Percentiles rank a stretch among this genome's conserved stretches.
phyloP scores from a whole-genome alignment of 2,888 invertebrate species.

The Tetranychus piercei region DNA sequence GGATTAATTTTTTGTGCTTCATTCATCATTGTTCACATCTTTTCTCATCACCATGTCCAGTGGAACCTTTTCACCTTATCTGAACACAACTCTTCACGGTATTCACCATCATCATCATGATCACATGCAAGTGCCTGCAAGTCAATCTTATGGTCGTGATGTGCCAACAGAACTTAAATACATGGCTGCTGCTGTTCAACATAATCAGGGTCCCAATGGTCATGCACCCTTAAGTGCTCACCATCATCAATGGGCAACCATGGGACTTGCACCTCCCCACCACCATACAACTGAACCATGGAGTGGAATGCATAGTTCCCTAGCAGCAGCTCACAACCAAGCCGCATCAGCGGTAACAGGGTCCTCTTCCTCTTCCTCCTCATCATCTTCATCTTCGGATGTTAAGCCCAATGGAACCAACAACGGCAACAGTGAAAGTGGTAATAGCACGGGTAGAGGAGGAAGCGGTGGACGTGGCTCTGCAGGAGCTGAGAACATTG shows the following conservation, averaged over 20 bases:
- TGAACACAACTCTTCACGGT: conserved; percentile 56
- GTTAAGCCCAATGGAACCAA: conserved; percentile 31
- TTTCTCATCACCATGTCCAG: conserved; percentile 54
- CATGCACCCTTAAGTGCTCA: conserved; percentile 32
- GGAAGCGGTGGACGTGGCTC: conserved; percentile 24
- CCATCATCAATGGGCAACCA: conserved; percentile 26
- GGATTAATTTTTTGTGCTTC: neutral
- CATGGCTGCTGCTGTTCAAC: conserved; percentile 46
- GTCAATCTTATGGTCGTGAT: conserved; percentile 40
- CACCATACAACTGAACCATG: conserved; percentile 41
- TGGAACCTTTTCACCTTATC: conserved; percentile 55
- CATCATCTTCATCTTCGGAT: conserved; percentile 42
- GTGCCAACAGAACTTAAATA: conserved; percentile 68
- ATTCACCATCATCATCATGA: conserved; percentile 37
- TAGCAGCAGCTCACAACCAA: neutral
- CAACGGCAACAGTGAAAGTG: conserved; percentile 3
- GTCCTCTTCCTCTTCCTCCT: conserved; percentile 26
- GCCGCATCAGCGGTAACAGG: neutral
- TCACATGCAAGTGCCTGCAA: conserved; percentile 32
- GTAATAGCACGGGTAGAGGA: neutral
- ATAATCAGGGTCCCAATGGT: conserved; percentile 48
- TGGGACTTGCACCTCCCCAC: conserved; percentile 21
- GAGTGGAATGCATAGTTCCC: conserved; percentile 12
- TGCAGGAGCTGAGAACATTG: conserved; percentile 29
- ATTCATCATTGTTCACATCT: neutral